Conservation (phyloP, 1,140 invertebrate species). For the Zaprionus nigranus region DNA sequence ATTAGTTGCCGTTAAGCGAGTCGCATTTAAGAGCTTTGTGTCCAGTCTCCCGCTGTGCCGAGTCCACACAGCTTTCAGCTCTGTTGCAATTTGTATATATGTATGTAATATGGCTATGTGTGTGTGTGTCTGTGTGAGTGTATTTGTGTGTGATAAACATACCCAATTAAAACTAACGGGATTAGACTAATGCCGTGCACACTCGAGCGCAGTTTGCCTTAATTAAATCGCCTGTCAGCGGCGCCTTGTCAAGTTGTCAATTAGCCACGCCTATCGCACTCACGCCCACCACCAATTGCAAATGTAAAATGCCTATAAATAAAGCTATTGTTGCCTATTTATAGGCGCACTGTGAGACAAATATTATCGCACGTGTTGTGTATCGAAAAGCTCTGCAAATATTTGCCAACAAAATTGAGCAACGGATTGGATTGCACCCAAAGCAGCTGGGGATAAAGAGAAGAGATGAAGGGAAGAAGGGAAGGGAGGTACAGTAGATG, state of each 20-base stretch:
- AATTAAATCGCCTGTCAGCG: constrained; percentile 73
- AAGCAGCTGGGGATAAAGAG: neutral
- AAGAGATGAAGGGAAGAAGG: neutral
- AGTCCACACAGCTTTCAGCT: constrained; percentile 43
- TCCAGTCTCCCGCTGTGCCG: constrained; percentile 54
- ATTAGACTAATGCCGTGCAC: constrained; percentile 63
- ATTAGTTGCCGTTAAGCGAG: constrained; percentile 70
- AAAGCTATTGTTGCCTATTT: constrained; percentile 36
- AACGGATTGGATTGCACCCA: constrained; percentile 47
- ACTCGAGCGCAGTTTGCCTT: constrained; percentile 68
- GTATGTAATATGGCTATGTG: neutral
- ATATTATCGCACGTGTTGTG: constrained; percentile 49
- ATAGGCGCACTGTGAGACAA: constrained; percentile 16
- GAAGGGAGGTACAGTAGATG: neutral
- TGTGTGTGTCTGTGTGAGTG: neutral
- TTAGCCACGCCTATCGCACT: constrained; percentile 41
- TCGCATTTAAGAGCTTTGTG: constrained; percentile 47
- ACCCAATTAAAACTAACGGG: constrained; percentile 77
- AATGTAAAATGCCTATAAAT: constrained; percentile 50
- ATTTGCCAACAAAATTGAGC: constrained; percentile 53
- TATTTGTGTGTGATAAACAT: constrained; percentile 66
- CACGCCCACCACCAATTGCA: neutral
- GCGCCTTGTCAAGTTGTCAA: constrained; percentile 69
- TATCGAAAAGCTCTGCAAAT: constrained; percentile 44
- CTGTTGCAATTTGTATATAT: constrained; percentile 43